Conservation (phyloP, 2,797 vertebrate genomes). For the Xiphophorus birchmanni region DNA sequence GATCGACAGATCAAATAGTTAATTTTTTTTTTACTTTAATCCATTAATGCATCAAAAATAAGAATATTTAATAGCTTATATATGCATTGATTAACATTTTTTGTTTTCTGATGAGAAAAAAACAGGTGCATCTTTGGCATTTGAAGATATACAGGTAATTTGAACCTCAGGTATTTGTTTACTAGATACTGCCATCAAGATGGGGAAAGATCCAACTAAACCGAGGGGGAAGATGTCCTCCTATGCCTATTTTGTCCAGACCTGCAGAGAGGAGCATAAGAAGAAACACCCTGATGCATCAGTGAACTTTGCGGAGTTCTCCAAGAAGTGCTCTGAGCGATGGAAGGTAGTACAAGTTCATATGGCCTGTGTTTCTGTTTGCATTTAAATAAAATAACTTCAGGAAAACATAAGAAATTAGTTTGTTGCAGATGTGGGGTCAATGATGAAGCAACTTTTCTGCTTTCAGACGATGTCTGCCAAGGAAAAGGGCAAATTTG, state of each 20-base stretch:
- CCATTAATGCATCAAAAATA: not conserved
- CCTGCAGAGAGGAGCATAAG: constrained; percentile 98
- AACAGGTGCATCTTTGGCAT: not conserved
- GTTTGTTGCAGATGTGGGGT: not conserved
- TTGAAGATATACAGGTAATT: not conserved
- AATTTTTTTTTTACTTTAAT: not conserved
- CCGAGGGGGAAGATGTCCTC: constrained; percentile 99
- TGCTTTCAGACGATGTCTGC: constrained; percentile 90
- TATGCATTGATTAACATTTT: not conserved
- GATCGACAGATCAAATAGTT: not conserved
- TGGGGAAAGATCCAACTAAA: constrained; percentile 94
- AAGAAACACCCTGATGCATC: constrained; percentile 97
- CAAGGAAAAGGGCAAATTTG: constrained; percentile 98
- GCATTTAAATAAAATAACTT: not conserved
- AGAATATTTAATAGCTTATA: not conserved
- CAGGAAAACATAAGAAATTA: not conserved
- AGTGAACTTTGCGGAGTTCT: constrained; percentile 98
- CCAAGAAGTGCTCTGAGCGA: constrained; percentile 99
- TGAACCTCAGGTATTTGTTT: not conserved
- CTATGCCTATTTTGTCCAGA: constrained; percentile 99
- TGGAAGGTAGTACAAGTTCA: constrained; percentile 89
- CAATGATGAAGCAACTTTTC: not conserved
- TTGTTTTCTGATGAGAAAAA: not conserved
- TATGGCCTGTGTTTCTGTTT: too few species aligned
- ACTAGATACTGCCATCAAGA: constrained; percentile 76